These are phyloP conservation scores for Abrostola triplasia DNA, from an alignment of 2,888 invertebrate species.

Conservation along the genomic window DNA sequence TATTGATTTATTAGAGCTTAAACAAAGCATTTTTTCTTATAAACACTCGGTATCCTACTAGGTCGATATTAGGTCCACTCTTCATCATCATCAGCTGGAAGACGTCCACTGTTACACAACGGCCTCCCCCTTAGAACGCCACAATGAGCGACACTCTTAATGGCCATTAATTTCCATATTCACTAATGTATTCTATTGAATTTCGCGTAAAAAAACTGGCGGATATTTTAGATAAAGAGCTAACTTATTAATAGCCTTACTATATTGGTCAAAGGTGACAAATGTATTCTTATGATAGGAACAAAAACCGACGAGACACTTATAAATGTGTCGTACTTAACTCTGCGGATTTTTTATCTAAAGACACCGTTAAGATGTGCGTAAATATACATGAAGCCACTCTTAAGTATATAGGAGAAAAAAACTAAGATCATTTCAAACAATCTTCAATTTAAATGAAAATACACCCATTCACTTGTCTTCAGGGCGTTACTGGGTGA, in stretches of 20 bases:
- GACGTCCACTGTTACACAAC: too few species aligned
- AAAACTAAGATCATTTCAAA: constrained; percentile 34
- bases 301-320: neutral
- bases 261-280: neutral
- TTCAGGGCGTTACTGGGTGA: neutral
- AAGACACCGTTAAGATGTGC: constrained; percentile 21
- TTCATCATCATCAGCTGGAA: too few species aligned
- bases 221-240: too few species aligned
- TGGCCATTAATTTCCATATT: too few species aligned
- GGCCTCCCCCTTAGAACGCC: too few species aligned
- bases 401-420: constrained; percentile 32
- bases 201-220: too few species aligned
- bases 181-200: too few species aligned
- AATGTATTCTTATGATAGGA: neutral
- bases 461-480: neutral
- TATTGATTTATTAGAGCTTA: neutral
- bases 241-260: too few species aligned
- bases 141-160: too few species aligned
- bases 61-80: neutral
- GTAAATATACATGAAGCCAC: constrained; percentile 20
- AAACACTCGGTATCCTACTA: constrained; percentile 3
- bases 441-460: constrained; percentile 25
- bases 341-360: constrained; percentile 36
- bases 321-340: constrained; percentile 16
- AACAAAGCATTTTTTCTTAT: too few species aligned